These are phyloP conservation scores for Elysia crispata DNA, from an alignment of 2,888 invertebrate species.

Conservation along the genomic window DNA sequence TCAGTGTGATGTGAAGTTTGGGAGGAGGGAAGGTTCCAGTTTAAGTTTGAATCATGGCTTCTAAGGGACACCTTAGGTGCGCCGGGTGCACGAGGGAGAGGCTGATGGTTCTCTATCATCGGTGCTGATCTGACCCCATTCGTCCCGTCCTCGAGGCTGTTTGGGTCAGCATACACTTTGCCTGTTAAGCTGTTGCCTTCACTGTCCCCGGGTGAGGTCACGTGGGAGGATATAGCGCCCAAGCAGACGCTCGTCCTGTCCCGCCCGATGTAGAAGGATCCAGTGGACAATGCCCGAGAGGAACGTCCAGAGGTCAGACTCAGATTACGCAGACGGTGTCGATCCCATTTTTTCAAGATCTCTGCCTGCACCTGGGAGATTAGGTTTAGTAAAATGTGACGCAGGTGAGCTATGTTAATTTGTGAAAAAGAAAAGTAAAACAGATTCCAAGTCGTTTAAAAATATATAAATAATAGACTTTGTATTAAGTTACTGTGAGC, in stretches of 20 bases:
- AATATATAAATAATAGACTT: too few relatives aligned
- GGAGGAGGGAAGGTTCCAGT: not conserved
- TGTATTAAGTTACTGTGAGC: too few relatives aligned
- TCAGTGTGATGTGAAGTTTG: too few relatives aligned
- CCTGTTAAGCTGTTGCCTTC: not conserved
- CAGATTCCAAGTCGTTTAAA: too few relatives aligned
- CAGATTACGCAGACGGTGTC: conserved; percentile 56
- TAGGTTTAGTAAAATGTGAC: too few relatives aligned
- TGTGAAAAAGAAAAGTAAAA: too few relatives aligned
- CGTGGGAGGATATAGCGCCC: not conserved
- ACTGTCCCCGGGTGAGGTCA: conserved; percentile 5
- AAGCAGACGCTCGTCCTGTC: conserved; percentile 46
- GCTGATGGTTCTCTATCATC: not conserved
- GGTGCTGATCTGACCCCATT: too few relatives aligned
- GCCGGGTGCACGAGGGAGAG: conserved; percentile 35
- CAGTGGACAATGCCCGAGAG: conserved; percentile 47
- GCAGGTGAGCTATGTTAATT: too few relatives aligned
- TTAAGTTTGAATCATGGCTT: not conserved
- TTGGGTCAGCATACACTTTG: too few relatives aligned
- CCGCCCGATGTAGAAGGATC: conserved; percentile 44
- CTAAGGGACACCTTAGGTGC: conserved; percentile 37
- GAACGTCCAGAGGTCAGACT: conserved; percentile 48
- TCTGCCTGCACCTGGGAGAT: conserved; percentile 68
- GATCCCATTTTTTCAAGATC: conserved; percentile 62
- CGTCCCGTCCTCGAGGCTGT: too few relatives aligned